phyloP scores from a whole-genome alignment of 2,888 invertebrate genomes.

The Drosophila villosipedis region DNA sequence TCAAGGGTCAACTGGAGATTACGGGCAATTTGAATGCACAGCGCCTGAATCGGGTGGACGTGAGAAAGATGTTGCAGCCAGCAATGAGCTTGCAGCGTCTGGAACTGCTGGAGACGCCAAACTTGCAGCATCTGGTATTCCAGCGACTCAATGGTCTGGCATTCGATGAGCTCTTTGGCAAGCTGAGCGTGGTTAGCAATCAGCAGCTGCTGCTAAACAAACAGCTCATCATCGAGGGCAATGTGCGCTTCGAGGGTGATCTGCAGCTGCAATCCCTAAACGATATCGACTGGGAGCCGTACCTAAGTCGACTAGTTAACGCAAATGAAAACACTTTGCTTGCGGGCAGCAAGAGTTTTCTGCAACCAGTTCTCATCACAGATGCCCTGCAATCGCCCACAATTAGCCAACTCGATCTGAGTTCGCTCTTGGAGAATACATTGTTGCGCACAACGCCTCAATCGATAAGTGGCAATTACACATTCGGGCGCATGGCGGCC shows the following conservation, averaged over 20 bases:
- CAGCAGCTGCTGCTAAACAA: slow-evolving; percentile 75
- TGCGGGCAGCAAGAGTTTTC: slow-evolving; percentile 69
- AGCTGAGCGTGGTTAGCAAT: slow-evolving; percentile 35
- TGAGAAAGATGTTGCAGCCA: slow-evolving; percentile 57
- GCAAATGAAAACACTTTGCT: slow-evolving; percentile 57
- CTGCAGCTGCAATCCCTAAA: slow-evolving; percentile 73
- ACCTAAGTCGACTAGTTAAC: slow-evolving; percentile 63
- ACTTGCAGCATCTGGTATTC: slow-evolving; percentile 65
- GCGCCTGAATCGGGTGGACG: slow-evolving; percentile 62
- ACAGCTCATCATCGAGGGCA: slow-evolving; percentile 79
- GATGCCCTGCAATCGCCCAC: slow-evolving; percentile 54
- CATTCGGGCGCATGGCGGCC: slow-evolving; percentile 55
- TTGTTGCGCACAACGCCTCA: slow-evolving; percentile 72
- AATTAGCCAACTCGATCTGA: slow-evolving; percentile 66
- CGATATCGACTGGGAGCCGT: slow-evolving; percentile 70
- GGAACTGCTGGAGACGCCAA: slow-evolving; percentile 53
- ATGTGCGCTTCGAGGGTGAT: slow-evolving; percentile 66
- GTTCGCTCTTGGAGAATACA: slow-evolving; percentile 69
- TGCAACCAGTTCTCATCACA: slow-evolving; percentile 58
- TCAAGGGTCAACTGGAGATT: slow-evolving; percentile 50
- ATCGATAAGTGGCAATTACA: slow-evolving; percentile 72
- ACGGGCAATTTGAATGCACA: slow-evolving; percentile 41
- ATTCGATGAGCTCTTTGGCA: slow-evolving; percentile 70
- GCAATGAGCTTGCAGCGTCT: slow-evolving; percentile 69
- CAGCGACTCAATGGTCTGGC: slow-evolving; percentile 76